Conservation (phyloP, 2,113 vertebrate genomes). For the Microtus ochrogaster region DNA sequence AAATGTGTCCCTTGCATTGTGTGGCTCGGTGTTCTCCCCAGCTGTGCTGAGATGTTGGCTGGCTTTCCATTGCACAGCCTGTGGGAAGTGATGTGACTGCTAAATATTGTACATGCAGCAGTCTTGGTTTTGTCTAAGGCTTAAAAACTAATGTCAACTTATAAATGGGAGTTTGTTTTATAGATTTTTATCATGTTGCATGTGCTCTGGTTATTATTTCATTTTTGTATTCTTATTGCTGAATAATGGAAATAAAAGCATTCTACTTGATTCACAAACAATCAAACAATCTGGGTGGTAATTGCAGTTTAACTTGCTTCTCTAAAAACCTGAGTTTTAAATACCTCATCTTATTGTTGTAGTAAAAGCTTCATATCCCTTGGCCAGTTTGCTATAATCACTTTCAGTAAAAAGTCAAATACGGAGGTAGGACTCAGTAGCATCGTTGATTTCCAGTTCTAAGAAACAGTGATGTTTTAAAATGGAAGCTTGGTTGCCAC, state of each 20-base stretch:
- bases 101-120: constrained; percentile 19
- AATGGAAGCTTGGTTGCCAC: constrained; percentile 51
- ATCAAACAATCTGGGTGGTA: constrained; percentile 50
- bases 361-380: constrained; percentile 12
- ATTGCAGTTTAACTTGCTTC: constrained; percentile 34
- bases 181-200: constrained; percentile 77
- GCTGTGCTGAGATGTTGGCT: constrained; percentile 52
- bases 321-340: constrained; percentile 51
- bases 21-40: not conserved
- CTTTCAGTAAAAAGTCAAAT: constrained; percentile 61
- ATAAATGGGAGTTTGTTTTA: constrained; percentile 63
- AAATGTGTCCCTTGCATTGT: constrained; percentile 40
- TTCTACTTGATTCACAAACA: constrained; percentile 12
- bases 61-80: constrained; percentile 67
- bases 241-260: constrained; percentile 55
- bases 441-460: constrained; percentile 43
- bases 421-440: constrained; percentile 32
- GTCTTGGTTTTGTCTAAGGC: constrained; percentile 66
- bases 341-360: constrained; percentile 41
- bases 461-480: constrained; percentile 45
- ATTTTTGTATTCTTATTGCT: constrained; percentile 67
- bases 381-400: constrained; percentile 44
- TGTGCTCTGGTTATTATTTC: constrained; percentile 79
- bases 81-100: constrained; percentile 45
- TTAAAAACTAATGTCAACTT: not conserved